Conservation (phyloP, 1,140 invertebrate species). For the Solen grandis region DNA sequence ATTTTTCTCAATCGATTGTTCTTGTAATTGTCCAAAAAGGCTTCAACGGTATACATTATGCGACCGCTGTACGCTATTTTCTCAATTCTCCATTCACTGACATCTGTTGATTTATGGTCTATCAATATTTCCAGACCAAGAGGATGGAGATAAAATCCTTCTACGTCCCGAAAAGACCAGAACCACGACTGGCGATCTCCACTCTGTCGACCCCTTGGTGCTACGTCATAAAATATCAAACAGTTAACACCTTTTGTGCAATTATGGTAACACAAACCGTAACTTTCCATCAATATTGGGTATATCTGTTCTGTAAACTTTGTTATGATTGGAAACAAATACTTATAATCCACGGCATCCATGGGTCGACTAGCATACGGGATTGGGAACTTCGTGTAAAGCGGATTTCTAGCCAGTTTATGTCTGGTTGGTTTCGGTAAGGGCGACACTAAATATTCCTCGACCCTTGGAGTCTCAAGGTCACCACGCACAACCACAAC, state of each 20-base stretch:
- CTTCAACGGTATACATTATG: slow-evolving; percentile 67
- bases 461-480: slow-evolving; percentile 65
- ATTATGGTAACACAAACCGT: slow-evolving; percentile 71
- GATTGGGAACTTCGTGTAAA: slow-evolving; percentile 66
- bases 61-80: slow-evolving; percentile 73
- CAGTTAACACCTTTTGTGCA: slow-evolving; percentile 68
- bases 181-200: slow-evolving; percentile 72
- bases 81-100: slow-evolving; percentile 66
- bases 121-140: slow-evolving; percentile 73
- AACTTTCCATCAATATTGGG: slow-evolving; percentile 70
- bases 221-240: slow-evolving; percentile 67
- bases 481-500: slow-evolving; percentile 75
- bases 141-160: slow-evolving; percentile 73
- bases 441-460: slow-evolving; percentile 76
- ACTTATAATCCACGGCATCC: slow-evolving; percentile 68
- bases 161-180: slow-evolving; percentile 71
- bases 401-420: slow-evolving; percentile 65
- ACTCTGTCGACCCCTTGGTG: slow-evolving; percentile 67
- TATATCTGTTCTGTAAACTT: slow-evolving; percentile 62
- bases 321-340: slow-evolving; percentile 62
- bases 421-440: slow-evolving; percentile 67
- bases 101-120: slow-evolving; percentile 67
- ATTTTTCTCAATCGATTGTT: slow-evolving; percentile 59
- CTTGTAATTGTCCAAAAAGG: slow-evolving; percentile 65
- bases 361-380: slow-evolving; percentile 71